Evolutionary conservation across 2,113 vertebrate species (phyloP).

Genomic region (Periophthalmus modestus): DNA sequence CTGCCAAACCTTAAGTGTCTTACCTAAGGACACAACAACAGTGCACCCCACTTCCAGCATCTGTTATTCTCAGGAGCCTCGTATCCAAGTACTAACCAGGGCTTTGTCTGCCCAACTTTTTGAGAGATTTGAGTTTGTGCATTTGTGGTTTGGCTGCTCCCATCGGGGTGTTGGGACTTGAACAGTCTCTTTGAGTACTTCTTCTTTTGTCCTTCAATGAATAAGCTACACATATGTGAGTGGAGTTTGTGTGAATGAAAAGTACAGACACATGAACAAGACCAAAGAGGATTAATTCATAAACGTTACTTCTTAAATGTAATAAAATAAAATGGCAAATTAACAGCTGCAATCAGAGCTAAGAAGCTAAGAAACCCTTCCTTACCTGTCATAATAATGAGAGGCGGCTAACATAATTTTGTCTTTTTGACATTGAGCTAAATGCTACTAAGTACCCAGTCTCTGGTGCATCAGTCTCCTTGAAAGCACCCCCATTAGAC

Average conservation of each 20-base stretch:
- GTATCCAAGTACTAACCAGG: too few relatives aligned
- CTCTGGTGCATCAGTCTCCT: slow-evolving; percentile 3
- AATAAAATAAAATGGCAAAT: not conserved
- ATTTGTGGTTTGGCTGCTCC: too few relatives aligned
- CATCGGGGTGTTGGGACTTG: too few relatives aligned
- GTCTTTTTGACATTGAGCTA: slow-evolving; percentile 10
- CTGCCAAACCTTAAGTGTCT: too few relatives aligned
- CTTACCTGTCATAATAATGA: not conserved
- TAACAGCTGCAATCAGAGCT: not conserved
- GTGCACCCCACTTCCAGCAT: too few relatives aligned
- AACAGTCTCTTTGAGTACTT: not conserved
- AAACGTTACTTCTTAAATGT: not conserved
- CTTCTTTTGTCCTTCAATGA: too few relatives aligned
- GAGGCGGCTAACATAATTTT: not conserved
- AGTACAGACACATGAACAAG: not conserved
- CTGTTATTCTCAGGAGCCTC: too few relatives aligned
- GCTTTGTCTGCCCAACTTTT: too few relatives aligned
- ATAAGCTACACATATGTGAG: not conserved
- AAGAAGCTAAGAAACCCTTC: not conserved
- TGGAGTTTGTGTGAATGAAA: not conserved
- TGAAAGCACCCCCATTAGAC: slow-evolving; percentile 7
- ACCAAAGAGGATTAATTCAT: not conserved
- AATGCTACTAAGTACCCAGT: not conserved
- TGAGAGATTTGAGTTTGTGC: too few relatives aligned
- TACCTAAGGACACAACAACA: too few relatives aligned